Base-by-base conservation (phyloP, 2,888 invertebrate species). In the Diarsia brunnea region DNA sequence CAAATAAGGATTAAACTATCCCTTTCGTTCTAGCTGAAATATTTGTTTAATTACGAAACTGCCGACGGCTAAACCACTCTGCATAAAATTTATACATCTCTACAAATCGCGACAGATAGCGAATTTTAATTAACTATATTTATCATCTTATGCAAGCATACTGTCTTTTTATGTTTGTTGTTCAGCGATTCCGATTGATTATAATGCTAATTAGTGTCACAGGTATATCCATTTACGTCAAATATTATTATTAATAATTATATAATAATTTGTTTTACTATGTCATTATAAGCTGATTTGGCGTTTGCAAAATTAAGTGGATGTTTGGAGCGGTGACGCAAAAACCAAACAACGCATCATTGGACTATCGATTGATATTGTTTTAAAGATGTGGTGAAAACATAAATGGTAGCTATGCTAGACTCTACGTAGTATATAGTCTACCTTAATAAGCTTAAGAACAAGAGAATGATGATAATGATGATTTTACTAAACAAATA, bases 1-100 rank as follows among this genome's bases (percentile, higher is more conserved):
- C 47, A 38, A 49, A 66, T 66, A 75, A 27, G 47, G 67, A 43
- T 49, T 27, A 49, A 24, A 24, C 19, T 51, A 51, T 68, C 5
- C 31, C 78, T 68, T 67, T 49, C 7, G 49, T 67, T 38, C 4
- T 5, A 45, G 24, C 43, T 74, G 27, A 27, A 31, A 74, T 49
- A 67, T 67, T 16, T 51, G 14, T 68, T 24, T 31, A 78, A 60
- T 78, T 75, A 69, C 49, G 31, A 75, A 31, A 69, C 45, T 51
- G 38, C 38, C 8, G 43, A 19, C 27, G 5, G 16, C 16, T 24
- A 24, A 53, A 27, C 27, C 4, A 58, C 64, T 24, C 45, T 38
- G 65, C 43, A 55, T 55, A 49, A 45, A 53, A 79, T 8, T 58
- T 55, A 27, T 45, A 10, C 16, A 65, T 64, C n/a, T 38, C 27